phyloP scores from a whole-genome alignment of 2,888 invertebrate species.

The Aleiodes leptofemur region DNA sequence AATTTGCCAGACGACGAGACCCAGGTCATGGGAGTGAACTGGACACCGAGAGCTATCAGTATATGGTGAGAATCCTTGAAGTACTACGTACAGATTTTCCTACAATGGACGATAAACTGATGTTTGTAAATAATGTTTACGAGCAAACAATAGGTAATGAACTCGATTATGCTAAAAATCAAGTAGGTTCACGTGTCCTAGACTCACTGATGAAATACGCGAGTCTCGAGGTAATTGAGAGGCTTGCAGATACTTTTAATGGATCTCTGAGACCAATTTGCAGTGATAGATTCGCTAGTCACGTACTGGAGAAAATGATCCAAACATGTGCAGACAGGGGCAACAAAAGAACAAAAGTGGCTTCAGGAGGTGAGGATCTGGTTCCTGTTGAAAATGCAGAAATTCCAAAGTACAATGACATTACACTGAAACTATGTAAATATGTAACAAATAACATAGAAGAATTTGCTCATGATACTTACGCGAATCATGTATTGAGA shows the following conservation, averaged over 20 bases:
- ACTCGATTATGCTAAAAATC: constrained; percentile 85
- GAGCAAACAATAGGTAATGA: constrained; percentile 84
- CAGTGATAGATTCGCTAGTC: constrained; percentile 87
- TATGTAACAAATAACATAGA: constrained; percentile 90
- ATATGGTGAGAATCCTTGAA: constrained; percentile 86
- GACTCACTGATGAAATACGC: constrained; percentile 86
- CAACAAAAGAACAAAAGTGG: constrained; percentile 72
- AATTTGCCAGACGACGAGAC: constrained; percentile 81
- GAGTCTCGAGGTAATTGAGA: constrained; percentile 79
- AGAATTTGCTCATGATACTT: constrained; percentile 87
- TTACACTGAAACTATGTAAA: constrained; percentile 83
- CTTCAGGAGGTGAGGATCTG: constrained; percentile 48
- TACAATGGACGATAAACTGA: constrained; percentile 83
- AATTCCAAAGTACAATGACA: constrained; percentile 79
- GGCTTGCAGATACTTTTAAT: constrained; percentile 80
- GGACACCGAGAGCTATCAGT: constrained; percentile 85
- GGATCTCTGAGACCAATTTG: constrained; percentile 83
- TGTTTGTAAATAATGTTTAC: constrained; percentile 86
- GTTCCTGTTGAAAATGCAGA: constrained; percentile 54
- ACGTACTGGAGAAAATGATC: constrained; percentile 85
- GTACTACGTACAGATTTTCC: constrained; percentile 82
- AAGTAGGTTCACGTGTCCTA: constrained; percentile 86
- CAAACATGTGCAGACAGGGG: constrained; percentile 78
- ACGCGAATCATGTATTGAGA: constrained; percentile 86
- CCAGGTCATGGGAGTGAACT: constrained; percentile 83